phyloP scores from a whole-genome alignment of 2,113 vertebrate species.

The Leptodactylus fuscus region DNA sequence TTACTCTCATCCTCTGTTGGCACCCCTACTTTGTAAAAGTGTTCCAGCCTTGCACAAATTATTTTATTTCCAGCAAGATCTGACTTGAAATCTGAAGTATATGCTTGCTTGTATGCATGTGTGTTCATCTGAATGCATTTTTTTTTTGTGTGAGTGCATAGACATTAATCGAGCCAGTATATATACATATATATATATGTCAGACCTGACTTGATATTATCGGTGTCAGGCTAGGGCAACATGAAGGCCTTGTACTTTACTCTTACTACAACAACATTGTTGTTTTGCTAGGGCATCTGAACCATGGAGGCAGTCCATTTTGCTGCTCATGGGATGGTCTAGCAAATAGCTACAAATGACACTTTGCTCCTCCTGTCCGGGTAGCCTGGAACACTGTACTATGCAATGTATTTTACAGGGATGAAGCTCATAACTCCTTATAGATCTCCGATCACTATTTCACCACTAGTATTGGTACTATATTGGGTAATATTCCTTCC shows the following conservation, averaged over 20 bases:
- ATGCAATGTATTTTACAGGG: slow-evolving; percentile 25
- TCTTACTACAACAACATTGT: no score
- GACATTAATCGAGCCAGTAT: neutral
- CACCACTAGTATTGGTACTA: neutral
- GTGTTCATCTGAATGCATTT: neutral
- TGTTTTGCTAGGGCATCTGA: neutral
- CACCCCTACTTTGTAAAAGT: neutral
- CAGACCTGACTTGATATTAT: neutral
- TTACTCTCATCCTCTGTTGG: neutral
- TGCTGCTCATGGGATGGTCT: neutral
- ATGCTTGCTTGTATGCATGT: neutral
- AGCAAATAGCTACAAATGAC: neutral
- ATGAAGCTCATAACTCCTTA: neutral
- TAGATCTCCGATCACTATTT: neutral
- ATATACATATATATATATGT: neutral
- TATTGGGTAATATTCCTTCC: neutral
- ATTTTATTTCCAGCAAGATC: neutral
- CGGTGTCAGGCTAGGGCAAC: neutral
- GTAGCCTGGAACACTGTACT: slow-evolving; percentile 8
- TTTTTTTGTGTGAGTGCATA: neutral
- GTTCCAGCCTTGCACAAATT: neutral
- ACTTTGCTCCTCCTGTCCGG: slow-evolving; percentile 3
- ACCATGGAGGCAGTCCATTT: neutral
- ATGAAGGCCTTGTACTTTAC: no score
- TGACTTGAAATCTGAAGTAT: neutral